These are phyloP conservation scores for Sitta europaea DNA, from an alignment of 2,113 vertebrate species.

Conservation along the genomic window DNA sequence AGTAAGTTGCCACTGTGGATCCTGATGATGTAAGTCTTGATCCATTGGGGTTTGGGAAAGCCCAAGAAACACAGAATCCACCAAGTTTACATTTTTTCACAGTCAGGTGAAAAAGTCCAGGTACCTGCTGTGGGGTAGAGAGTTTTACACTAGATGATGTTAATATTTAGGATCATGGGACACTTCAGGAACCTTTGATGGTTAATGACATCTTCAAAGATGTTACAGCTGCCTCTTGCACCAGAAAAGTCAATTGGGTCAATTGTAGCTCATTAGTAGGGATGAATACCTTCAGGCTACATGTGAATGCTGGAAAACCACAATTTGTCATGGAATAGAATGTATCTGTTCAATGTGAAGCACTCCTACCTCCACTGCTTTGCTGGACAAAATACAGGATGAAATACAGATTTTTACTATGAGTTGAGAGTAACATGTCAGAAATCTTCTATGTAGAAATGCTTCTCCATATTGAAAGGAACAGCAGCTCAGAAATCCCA, in stretches of 20 bases:
- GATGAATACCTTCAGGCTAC: neutral
- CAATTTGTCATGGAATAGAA: neutral
- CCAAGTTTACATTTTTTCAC: neutral
- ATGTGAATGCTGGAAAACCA: neutral
- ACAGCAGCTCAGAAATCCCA: neutral
- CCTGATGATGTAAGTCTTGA: neutral
- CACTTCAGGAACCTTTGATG: neutral
- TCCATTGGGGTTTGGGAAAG: rapidly evolving
- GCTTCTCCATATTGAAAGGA: neutral
- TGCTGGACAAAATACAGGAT: neutral
- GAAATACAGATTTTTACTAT: neutral
- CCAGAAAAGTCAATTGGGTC: neutral
- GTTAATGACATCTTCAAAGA: neutral
- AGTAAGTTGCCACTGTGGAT: neutral
- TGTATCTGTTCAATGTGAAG: rapidly evolving
- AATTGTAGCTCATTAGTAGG: neutral
- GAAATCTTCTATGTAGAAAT: neutral
- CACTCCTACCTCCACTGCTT: neutral
- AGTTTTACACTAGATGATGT: neutral
- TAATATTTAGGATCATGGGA: neutral
- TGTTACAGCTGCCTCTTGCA: neutral
- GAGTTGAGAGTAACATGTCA: neutral
- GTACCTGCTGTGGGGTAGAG: too few relatives aligned
- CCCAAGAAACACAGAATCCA: neutral
- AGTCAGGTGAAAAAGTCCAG: neutral